A percentile compares a stretch with the other conserved stretches of the same genome.
Conservation (phyloP, 92 coral and sea anemone genomes). For the Meandrina meandrites region DNA sequence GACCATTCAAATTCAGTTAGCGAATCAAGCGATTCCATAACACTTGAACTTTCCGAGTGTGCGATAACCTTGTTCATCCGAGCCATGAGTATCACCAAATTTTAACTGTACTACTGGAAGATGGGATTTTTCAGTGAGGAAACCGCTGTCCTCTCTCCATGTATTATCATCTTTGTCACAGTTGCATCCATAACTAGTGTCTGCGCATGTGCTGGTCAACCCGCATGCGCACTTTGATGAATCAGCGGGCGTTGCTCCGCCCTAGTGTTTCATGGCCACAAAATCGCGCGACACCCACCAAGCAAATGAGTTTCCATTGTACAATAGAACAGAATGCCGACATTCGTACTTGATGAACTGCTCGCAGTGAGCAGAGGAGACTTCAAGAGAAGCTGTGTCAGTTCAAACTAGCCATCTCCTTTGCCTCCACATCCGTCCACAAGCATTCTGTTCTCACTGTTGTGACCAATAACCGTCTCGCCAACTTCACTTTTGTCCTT, state of each 20-base stretch:
- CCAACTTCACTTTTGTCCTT: constrained; percentile 49
- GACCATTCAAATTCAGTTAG: too few species aligned
- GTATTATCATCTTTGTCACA: constrained; percentile 33
- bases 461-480: constrained; percentile 61
- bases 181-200: constrained; percentile 25
- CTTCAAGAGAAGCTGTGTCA: constrained; percentile 19
- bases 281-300: constrained; percentile 51
- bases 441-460: constrained; percentile 41
- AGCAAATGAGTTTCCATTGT: neutral
- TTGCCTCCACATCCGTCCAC: neutral
- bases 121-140: constrained; percentile 31
- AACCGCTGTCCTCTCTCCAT: constrained; percentile 53
- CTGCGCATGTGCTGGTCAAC: constrained; percentile 36
- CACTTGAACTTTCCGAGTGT: constrained; percentile 52
- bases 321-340: neutral
- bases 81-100: constrained; percentile 51
- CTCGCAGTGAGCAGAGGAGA: constrained; percentile 33
- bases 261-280: constrained; percentile 43
- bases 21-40: constrained; percentile 17
- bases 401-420: neutral
- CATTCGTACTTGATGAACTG: constrained; percentile 55
- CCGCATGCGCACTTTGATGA: constrained; percentile 63
- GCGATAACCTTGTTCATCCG: constrained; percentile 41
- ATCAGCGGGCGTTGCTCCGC: constrained; percentile 30
- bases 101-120: constrained; percentile 48